Evolutionary conservation across 2,797 vertebrate species (phyloP), one percentile per base, ranked within the genome.

Genomic region (Brachymystax lenok): DNA sequence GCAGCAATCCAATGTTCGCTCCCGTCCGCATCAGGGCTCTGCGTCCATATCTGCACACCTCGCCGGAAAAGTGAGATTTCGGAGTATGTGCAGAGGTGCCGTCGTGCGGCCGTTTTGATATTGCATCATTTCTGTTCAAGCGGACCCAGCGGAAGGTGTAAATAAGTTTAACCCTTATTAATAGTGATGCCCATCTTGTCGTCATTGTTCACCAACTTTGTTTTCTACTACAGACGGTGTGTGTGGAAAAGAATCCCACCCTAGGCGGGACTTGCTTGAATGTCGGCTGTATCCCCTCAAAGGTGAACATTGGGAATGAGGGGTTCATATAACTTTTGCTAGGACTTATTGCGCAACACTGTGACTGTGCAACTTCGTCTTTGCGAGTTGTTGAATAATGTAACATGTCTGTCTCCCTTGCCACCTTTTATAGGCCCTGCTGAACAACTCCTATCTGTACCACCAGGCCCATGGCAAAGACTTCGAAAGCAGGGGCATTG

Each of bases 221-320:
- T 51, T 21, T 74, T 54, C 16, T 46, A n/a, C 73, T 88, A 73
- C 88, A 99, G 98, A 97, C 96, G 40, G 97, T 98, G 14, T 99
- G 98, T 80, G 92, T 99, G 73, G 98, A 99, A 88, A 99, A 99
- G 85, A 98, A 98, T 80, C 84, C 81, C 78, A 99, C 97, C 0
- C 92, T 99, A 19, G 98, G 98, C 61, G 98, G 98, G 71, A 99
- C 98, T 0, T 99, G 98, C 84, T 94, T 99, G 87, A 99, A 99
- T 71, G 97, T 99, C 70, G 98, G 98, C 71, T 99, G 98, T 88
- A 99, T 99, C 91, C 98, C 98, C 4, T 99, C 98, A 75, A 99
- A 99, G 96, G 98, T 98, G 85, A 91, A 1, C 6, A 3, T 13
- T 24, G 2, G 40, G 40, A 24, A 35, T 40, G 17, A 52, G 21